Evolutionary conservation across 2,113 vertebrate species (phyloP), one percentile per base, ranked within the genome.

Genomic region (Hydrolagus affinis): DNA sequence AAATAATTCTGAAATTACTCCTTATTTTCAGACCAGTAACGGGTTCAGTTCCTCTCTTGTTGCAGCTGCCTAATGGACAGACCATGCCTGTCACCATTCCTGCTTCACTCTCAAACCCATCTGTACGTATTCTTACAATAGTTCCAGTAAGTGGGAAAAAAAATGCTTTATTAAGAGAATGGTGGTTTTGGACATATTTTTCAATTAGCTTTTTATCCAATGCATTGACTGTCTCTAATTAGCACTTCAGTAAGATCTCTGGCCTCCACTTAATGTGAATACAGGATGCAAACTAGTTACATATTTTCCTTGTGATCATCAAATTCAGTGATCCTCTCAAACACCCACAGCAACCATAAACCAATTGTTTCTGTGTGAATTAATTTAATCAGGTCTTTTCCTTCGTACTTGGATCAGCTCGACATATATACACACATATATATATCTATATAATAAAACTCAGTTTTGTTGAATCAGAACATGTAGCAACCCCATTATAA

Each of bases 11-110:
- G 87, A 74, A 86, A 11, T 71, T 86, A 62, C 78, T 91, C 90
- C 92, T 87, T 91, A 92, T 93, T 91, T 91, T 91, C 92, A 99
- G 98, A 89, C 98, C 97, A 80, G 95, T 98, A 89, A 94, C 97
- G 92, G 97, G 95, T 90, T 96, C 97, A 89, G 97, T 98, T 93
- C 98, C 98, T 86, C 95, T 99, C 90, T 95, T 99, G 86, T 95
- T 99, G 91, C 98, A 99, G 95, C 96, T 99, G 91, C 96, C 97
- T 90, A 98, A 98, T 89, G 96, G 97, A 92, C 97, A 99, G 92
- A 98, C 97, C 89, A 96, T 98, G 97, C 97, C 98, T 88, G 95
- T 99, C 87, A 95, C 97, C 90, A 96, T 99, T 92, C 97, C 98
- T 91, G 97, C 97, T 86, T 95, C 98, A 90, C 97, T 98, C 91